Percentiles rank a stretch among this genome's conserved stretches.
Evolutionary conservation across 2,888 invertebrate species (phyloP).

Genomic region (Drosophila helvetica): DNA sequence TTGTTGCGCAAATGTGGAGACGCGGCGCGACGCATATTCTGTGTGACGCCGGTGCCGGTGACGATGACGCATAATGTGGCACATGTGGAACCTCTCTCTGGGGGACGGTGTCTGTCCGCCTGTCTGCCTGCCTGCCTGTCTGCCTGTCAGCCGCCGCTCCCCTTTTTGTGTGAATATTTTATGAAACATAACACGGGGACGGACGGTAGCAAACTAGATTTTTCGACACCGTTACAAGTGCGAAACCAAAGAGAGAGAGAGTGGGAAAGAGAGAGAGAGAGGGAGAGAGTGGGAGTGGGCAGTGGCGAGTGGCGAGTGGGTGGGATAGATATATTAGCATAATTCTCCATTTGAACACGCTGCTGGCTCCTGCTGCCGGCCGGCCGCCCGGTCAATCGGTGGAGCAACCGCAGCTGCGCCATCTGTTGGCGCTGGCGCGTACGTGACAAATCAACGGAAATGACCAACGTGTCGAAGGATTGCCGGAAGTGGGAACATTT

Average conservation of each 20-base stretch:
- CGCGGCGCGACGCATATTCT: constrained; percentile 39
- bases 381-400: constrained; percentile 35
- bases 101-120: constrained; percentile 52
- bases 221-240: constrained; percentile 57
- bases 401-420: constrained; percentile 39
- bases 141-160: constrained; percentile 48
- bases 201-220: constrained; percentile 54
- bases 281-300: not conserved
- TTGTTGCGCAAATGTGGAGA: constrained; percentile 73
- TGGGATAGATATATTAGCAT: constrained; percentile 63
- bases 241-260: constrained; percentile 2
- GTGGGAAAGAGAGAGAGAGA: not conserved
- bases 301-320: not conserved
- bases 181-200: constrained; percentile 64
- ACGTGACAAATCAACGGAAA: constrained; percentile 71
- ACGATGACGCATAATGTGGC: constrained; percentile 46
- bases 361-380: constrained; percentile 37
- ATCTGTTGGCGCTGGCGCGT: constrained; percentile 57
- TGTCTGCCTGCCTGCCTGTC: constrained; percentile 57
- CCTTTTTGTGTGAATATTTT: constrained; percentile 54
- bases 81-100: constrained; percentile 29
- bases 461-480: constrained; percentile 12
- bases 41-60: constrained; percentile 24
- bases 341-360: constrained; percentile 66
- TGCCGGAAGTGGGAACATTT: not conserved